A percentile compares a stretch with the other conserved stretches of the same genome.
phyloP scores from a whole-genome alignment of 2,113 vertebrate genomes.

The Falcunculus frontatus region DNA sequence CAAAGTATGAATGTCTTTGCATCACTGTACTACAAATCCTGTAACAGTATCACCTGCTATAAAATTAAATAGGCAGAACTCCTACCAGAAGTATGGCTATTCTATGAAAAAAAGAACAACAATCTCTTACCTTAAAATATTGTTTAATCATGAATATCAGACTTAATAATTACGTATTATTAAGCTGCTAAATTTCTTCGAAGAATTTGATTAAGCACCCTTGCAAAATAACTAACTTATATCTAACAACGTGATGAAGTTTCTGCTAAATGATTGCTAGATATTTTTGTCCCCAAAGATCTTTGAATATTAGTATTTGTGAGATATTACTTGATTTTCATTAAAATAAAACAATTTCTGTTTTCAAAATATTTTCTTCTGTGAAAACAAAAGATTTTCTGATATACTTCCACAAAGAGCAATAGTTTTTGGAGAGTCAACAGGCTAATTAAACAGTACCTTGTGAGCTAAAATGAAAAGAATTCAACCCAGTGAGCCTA shows the following conservation, averaged over 20 bases:
- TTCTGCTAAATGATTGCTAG: background rate
- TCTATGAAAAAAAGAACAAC: background rate
- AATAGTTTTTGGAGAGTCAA: background rate
- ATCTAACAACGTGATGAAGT: background rate
- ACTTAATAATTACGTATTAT: background rate
- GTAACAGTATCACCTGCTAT: background rate
- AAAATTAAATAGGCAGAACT: background rate
- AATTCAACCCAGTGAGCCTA: background rate
- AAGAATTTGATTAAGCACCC: background rate
- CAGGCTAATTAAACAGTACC: background rate
- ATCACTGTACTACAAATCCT: background rate
- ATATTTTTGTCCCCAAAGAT: background rate
- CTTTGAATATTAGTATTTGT: background rate
- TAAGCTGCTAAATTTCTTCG: background rate
- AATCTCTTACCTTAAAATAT: background rate
- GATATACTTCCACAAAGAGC: background rate
- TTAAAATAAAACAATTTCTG: background rate
- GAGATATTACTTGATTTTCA: background rate
- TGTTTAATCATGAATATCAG: background rate
- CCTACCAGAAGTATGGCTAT: background rate
- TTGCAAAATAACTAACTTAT: background rate
- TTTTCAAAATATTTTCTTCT: background rate
- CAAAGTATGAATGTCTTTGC: background rate
- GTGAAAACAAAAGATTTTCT: background rate
- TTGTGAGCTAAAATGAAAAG: background rate